phyloP scores from a whole-genome alignment of 2,797 vertebrate genomes.

The Falco columbarius region DNA sequence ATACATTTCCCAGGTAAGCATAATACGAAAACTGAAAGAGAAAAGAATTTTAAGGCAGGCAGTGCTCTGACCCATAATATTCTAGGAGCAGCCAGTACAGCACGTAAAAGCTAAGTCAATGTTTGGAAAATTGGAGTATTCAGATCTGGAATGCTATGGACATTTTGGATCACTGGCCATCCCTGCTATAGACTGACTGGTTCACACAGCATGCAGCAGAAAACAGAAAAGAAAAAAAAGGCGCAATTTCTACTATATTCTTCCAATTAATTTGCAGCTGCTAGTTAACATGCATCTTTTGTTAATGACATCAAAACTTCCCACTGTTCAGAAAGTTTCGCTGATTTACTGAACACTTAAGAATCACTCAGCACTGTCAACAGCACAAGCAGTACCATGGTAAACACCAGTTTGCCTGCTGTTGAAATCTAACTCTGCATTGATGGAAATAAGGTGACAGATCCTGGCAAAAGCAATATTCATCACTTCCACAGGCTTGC shows the following conservation, averaged over 20 bases:
- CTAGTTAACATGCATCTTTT: constrained; percentile 50
- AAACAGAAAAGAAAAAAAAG: background rate
- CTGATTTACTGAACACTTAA: constrained; percentile 56
- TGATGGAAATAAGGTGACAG: background rate
- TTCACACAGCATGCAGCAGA: background rate
- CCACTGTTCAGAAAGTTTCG: constrained; percentile 53
- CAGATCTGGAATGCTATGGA: background rate
- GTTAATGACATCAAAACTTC: constrained; percentile 59
- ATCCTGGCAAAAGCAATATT: background rate
- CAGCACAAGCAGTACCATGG: background rate
- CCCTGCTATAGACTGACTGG: background rate
- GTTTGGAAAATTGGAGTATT: background rate
- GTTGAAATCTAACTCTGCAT: background rate
- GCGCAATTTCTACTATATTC: background rate
- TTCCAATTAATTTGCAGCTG: constrained; percentile 52
- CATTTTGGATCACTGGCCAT: background rate
- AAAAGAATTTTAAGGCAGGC: background rate
- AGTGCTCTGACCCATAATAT: background rate
- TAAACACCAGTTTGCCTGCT: background rate
- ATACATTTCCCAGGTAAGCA: background rate
- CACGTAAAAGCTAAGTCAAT: background rate
- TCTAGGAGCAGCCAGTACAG: background rate
- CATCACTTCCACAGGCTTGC: background rate
- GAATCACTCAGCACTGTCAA: constrained; percentile 45
- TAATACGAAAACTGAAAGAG: background rate